Percentiles rank a stretch among this genome's conserved stretches.
phyloP scores from a whole-genome alignment of 2,113 vertebrate species.

The Rhegmatorhina hoffmannsi region DNA sequence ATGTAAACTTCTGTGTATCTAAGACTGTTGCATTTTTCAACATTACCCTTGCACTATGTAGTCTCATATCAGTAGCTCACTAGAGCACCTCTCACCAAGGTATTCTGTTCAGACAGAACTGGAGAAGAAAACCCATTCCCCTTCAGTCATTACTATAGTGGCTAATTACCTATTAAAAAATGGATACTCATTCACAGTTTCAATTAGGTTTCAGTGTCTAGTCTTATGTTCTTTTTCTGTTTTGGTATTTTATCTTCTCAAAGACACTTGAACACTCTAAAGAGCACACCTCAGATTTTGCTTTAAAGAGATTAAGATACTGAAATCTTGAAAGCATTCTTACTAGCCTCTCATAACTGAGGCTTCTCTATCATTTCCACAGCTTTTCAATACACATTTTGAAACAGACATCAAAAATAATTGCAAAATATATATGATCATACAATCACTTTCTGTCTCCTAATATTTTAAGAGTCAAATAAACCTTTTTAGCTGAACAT shows the following conservation, averaged over 20 bases:
- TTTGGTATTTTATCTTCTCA: not conserved
- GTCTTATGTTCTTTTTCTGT: not conserved
- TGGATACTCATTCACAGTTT: not conserved
- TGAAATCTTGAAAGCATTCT: not conserved
- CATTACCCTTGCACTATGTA: not conserved
- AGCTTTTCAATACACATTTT: not conserved
- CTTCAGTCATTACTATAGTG: not conserved
- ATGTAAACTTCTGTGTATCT: not conserved
- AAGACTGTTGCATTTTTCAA: not conserved
- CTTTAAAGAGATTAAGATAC: not conserved
- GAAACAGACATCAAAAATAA: not conserved
- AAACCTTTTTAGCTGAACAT: not conserved
- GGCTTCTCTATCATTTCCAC: not conserved
- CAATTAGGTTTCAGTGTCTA: not conserved
- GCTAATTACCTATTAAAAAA: not conserved
- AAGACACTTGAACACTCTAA: not conserved
- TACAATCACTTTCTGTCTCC: not conserved
- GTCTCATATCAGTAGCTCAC: not conserved
- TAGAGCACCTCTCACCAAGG: not conserved
- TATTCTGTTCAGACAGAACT: not conserved
- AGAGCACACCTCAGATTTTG: not conserved
- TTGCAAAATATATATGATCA: not conserved
- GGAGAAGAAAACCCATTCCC: not conserved
- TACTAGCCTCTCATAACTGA: not conserved
- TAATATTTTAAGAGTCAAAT: conserved; percentile 4